These are phyloP conservation scores for Troides oblongomaculatus DNA, from an alignment of 2,888 invertebrate species.

Conservation along the genomic window DNA sequence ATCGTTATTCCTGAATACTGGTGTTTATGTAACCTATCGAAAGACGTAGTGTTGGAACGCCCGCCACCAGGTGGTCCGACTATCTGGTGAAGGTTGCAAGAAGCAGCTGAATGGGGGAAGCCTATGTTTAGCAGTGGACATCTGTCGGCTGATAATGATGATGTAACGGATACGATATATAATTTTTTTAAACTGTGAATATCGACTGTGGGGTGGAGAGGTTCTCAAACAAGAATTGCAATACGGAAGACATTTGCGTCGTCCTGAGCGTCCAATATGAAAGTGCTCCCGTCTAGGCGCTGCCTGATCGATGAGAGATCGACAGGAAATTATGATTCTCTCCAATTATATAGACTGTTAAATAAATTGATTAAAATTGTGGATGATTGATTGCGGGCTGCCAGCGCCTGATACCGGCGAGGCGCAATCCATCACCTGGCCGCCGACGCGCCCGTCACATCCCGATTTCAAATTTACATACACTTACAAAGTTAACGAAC, in stretches of 20 bases:
- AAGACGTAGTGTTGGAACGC: no score
- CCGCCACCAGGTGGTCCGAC: no score
- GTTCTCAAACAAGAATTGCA: conserved; percentile 4
- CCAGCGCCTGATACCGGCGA: conserved; percentile 56
- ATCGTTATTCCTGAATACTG: no score
- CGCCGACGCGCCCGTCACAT: conserved; percentile 17
- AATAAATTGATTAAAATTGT: conserved; percentile 68
- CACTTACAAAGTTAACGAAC: conserved; percentile 21
- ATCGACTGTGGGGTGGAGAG: background rate
- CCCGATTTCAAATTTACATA: conserved; percentile 26
- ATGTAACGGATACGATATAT: no score
- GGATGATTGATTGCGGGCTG: conserved; percentile 62
- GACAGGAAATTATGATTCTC: conserved; percentile 40
- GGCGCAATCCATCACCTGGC: conserved; percentile 37
- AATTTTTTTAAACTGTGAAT: no score
- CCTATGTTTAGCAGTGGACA: no score
- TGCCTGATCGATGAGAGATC: conserved; percentile 18
- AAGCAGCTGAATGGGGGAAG: no score
- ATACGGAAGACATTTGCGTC: conserved; percentile 9
- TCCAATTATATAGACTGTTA: conserved; percentile 52
- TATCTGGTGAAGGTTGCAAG: no score
- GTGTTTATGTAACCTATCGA: no score
- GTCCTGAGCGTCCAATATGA: conserved; percentile 13
- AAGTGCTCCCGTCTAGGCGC: conserved; percentile 11
- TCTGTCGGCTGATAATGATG: no score